Evolutionary conservation across 1,140 invertebrate genomes (phyloP).

Genomic region (Mercenaria mercenaria): DNA sequence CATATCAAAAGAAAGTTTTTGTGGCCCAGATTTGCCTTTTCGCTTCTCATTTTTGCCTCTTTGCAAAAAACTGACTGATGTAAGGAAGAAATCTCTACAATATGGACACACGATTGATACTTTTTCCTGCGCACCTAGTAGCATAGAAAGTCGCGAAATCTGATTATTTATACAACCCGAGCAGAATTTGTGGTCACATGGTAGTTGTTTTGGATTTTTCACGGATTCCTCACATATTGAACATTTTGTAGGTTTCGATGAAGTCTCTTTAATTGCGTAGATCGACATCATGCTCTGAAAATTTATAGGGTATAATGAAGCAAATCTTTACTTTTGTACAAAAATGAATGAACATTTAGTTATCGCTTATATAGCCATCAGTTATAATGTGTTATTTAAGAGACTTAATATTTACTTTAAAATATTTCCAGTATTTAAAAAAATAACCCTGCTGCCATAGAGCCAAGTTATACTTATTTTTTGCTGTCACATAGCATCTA

Average conservation of each 20-base stretch:
- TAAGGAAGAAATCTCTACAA: slow-evolving; percentile 49
- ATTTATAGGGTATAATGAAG: no score
- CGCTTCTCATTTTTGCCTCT: neutral
- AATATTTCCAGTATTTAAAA: no score
- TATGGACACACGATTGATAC: slow-evolving; percentile 51
- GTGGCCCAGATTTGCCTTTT: neutral
- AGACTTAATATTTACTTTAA: no score
- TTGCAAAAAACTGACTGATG: neutral
- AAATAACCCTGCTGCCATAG: no score
- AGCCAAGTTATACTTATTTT: no score
- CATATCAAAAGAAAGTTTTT: neutral
- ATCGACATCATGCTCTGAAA: slow-evolving; percentile 26
- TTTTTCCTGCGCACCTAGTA: neutral
- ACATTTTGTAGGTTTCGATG: slow-evolving; percentile 24
- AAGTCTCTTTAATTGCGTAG: neutral
- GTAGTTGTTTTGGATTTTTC: neutral
- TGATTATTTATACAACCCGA: slow-evolving; percentile 30
- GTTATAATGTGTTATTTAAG: no score
- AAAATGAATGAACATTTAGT: no score
- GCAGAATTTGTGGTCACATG: slow-evolving; percentile 55
- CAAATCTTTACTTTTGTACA: no score
- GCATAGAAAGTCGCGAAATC: neutral
- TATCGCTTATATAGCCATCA: no score
- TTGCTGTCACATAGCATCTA: no score
- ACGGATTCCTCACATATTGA: slow-evolving; percentile 35